Base-by-base conservation (phyloP, 2,797 vertebrate genomes). In the Channa striata region DNA sequence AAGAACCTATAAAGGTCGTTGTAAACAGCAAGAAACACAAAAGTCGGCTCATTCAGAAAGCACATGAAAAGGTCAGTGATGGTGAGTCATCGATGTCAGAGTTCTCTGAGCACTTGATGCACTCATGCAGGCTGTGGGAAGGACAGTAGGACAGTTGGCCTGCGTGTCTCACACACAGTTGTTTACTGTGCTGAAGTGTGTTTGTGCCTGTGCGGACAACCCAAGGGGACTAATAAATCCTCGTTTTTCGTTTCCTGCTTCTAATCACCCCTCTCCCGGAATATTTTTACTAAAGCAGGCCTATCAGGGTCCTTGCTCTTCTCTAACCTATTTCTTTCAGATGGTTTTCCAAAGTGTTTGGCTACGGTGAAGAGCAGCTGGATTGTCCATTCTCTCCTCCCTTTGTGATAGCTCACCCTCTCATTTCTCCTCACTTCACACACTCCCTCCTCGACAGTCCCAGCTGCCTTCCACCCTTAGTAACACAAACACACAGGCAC, bases 11-110 rank as follows among this genome's bases (percentile, higher is more conserved):
- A 20, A 57, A 44, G 47, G 36, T 75, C 20, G 4, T 39, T 17
- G 68, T 71, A 81, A 84, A 69, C 40, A 21, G 33, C 25, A 6
- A 77, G 62, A 74, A 88, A 72, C 64, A 75, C 70, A 84, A 20
- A 79, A 87, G 77, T 80, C 65, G 47, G 51, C 61, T 89, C 77
- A 80, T 80, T 88, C 72, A 82, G 64, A 82, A 77, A 78, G 75
- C 84, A 88, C 83, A 86, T 68, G 72, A 88, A 92, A 93, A 93
- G 91, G 87, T 89, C 90, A 92, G 48, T 17, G 80, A 67, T 67
- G 3, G 59, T 90, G 89, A 91, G 59, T 90, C 87, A 88, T 78
- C 5, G 30, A 72, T 78, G 83, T 90, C 85, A 86, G 60, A 49
- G 81, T 68, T 68, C 81, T 80, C 68, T 1, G 8, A 63, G 59